Percentiles rank a stretch among this genome's conserved stretches.
phyloP scores from a whole-genome alignment of 2,888 invertebrate genomes.

The Chromoteleia sp. region DNA sequence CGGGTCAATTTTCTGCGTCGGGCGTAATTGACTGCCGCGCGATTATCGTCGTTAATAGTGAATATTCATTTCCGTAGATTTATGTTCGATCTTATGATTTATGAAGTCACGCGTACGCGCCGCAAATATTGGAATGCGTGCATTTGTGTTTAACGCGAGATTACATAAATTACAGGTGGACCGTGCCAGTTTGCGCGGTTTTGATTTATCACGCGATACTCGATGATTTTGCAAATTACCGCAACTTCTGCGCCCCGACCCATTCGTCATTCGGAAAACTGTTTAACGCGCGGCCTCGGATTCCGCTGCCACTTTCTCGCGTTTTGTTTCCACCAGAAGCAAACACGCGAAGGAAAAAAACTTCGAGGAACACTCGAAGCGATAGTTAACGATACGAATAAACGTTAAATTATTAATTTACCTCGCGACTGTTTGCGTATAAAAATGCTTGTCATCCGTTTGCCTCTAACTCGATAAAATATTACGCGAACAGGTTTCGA shows the following conservation, averaged over 20 bases:
- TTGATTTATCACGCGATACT: slow-evolving; percentile 55
- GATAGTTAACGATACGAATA: slow-evolving; percentile 18
- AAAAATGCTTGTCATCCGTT: slow-evolving; percentile 32
- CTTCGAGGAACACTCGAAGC: too few species aligned
- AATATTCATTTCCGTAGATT: slow-evolving; percentile 53
- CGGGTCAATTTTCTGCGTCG: slow-evolving; percentile 12
- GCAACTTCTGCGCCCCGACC: slow-evolving; percentile 1
- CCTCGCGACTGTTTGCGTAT: background rate
- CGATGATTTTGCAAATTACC: slow-evolving; percentile 50
- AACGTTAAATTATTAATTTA: slow-evolving; percentile 21
- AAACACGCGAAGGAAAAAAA: too few species aligned
- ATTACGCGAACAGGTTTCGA: slow-evolving; percentile 33
- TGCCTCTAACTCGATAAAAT: slow-evolving; percentile 19
- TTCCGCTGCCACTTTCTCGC: background rate
- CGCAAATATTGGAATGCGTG: slow-evolving; percentile 41
- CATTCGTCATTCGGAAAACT: slow-evolving; percentile 18
- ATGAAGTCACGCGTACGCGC: slow-evolving; percentile 32
- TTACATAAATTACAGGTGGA: slow-evolving; percentile 59
- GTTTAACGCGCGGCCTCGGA: slow-evolving; percentile 8
- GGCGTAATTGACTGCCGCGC: slow-evolving; percentile 39
- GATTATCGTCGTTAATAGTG: slow-evolving; percentile 56
- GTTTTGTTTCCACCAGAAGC: too few species aligned
- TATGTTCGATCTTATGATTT: slow-evolving; percentile 54
- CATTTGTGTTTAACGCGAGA: slow-evolving; percentile 49
- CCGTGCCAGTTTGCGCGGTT: slow-evolving; percentile 25